These are phyloP conservation scores for Melangyna quadrimaculata DNA, from an alignment of 2,888 invertebrate genomes.

Conservation along the genomic window DNA sequence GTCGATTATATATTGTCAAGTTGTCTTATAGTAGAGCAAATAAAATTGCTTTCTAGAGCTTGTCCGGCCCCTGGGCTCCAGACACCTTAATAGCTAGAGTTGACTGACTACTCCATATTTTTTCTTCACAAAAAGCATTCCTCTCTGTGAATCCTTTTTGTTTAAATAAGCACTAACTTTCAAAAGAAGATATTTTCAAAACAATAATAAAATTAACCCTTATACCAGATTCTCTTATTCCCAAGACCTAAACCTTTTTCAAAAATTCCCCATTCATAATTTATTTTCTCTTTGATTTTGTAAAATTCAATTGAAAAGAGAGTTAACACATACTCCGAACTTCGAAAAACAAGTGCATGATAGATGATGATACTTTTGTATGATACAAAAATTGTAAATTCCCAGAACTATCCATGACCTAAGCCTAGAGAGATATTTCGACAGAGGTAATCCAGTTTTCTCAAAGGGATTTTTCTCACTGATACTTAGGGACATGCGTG, in stretches of 20 bases:
- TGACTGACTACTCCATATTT: too few species aligned
- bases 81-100: too few species aligned
- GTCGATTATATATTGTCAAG: too few species aligned
- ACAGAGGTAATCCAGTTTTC: neutral
- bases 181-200: too few species aligned
- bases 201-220: neutral
- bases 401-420: slow-evolving; percentile 1
- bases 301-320: neutral
- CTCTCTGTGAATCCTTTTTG: too few species aligned
- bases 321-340: neutral
- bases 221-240: neutral
- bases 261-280: neutral
- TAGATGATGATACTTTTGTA: neutral
- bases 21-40: too few species aligned
- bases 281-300: neutral
- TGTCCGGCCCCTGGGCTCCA: too few species aligned
- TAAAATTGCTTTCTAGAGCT: too few species aligned
- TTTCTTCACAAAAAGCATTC: too few species aligned
- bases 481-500: neutral
- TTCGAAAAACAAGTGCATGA: too few species aligned
- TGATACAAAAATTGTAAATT: neutral
- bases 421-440: neutral
- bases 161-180: too few species aligned
- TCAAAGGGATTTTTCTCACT: neutral
- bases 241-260: neutral